Evolutionary conservation across 2,113 vertebrate genomes (phyloP), one percentile per base, ranked within the genome.

Genomic region (Penelope pileata): DNA sequence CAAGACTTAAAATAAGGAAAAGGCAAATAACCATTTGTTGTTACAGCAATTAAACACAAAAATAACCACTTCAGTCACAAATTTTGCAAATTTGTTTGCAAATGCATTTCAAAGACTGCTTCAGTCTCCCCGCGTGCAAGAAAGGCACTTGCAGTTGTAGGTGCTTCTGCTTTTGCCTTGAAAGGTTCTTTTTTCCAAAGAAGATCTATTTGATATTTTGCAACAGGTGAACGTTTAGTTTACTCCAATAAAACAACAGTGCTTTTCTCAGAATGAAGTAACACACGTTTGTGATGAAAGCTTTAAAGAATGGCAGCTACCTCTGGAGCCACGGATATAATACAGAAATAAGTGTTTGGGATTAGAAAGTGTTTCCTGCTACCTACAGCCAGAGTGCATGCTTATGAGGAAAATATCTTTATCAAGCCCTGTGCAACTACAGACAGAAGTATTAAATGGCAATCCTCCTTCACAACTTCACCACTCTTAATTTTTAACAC

Each of bases 1-100:
- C 43, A 90, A 69, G 27, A 90, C 77, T 93, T 88, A 29, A 83
- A 86, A 81, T 90, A 12, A 82, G 47, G 21, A 90, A 89, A 91
- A 86, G 24, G n/a, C 34, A 93, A 85, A 86, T 0, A 6, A 77
- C 38, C 42, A 26, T 51, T 40, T 24, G 9, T 45, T 72, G 18
- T 64, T 87, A 72, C 12, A 92, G 58, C 83, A 91, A 75, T 88
- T 60, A 88, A 85, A 68, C 51, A 69, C 7, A 83, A 85, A 94
- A 85, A 76, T 67, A 0, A 83, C 42, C 2, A 3, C 14, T 91
- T 91, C 83, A 7, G 23, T 73, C 63, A 38, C n/a, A n/a, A n/a
- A n/a, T n/a, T n/a, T n/a, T n/a, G n/a, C n/a, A n/a, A n/a, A n/a
- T n/a, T n/a, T n/a, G n/a, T 86, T 95, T 91, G 50, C 34, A 86